Evolutionary conservation across 2,113 vertebrate genomes (phyloP).

Genomic region (Spilogale gracilis): DNA sequence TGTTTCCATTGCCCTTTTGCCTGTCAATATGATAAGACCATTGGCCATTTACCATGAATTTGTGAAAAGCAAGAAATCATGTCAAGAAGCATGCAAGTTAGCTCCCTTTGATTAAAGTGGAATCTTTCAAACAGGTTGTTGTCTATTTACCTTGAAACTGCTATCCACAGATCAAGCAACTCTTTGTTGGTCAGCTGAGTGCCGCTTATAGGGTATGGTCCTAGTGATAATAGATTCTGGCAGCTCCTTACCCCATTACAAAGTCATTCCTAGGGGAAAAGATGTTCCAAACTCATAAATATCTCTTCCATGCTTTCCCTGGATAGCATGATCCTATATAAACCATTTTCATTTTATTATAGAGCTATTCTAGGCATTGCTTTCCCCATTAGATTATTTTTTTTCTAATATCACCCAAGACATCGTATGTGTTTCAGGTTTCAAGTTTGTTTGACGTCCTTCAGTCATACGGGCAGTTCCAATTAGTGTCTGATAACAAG

Average conservation of each 20-base stretch:
- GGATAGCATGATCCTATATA: neutral
- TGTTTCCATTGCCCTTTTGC: neutral
- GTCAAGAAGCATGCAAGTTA: neutral
- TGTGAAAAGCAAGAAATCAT: neutral
- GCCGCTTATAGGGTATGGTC: neutral
- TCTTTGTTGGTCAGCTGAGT: neutral
- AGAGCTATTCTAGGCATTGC: neutral
- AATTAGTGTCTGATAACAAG: neutral
- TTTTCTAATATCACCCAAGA: neutral
- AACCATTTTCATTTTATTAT: neutral
- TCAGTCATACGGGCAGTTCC: neutral
- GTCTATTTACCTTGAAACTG: neutral
- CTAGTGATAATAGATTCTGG: neutral
- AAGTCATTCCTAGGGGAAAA: neutral
- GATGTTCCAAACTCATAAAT: neutral
- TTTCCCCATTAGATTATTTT: neutral
- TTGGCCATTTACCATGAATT: neutral
- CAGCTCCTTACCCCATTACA: neutral
- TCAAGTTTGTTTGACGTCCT: neutral
- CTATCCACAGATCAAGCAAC: neutral
- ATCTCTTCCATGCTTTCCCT: no score
- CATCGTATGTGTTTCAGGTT: neutral
- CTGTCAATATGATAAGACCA: neutral
- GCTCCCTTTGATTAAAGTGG: neutral
- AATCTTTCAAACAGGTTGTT: neutral